These are phyloP conservation scores for Nettapus auritus DNA, from an alignment of 2,113 vertebrate species.

Conservation along the genomic window DNA sequence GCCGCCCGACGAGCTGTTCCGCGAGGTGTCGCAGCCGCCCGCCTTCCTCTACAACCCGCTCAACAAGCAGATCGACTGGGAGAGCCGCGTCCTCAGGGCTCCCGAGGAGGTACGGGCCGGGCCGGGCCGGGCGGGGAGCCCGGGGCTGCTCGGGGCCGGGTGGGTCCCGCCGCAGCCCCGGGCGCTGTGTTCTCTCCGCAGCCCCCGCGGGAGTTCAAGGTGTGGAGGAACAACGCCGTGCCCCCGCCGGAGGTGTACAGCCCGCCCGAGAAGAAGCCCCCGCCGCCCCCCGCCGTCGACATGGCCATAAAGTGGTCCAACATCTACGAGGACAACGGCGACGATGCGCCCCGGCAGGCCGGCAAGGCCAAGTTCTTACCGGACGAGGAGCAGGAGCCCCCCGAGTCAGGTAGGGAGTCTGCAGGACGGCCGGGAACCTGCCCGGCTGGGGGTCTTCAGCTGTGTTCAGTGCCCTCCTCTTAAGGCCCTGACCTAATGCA, in stretches of 20 bases:
- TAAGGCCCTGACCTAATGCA: too few relatives aligned
- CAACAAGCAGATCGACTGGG: conserved; percentile 94
- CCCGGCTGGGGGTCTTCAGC: too few relatives aligned
- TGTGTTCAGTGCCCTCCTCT: too few relatives aligned
- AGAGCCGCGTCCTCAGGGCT: conserved; percentile 86
- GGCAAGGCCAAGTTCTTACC: conserved; percentile 81
- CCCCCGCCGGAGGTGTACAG: conserved; percentile 89
- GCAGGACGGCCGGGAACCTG: not conserved
- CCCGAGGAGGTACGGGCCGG: conserved; percentile 82
- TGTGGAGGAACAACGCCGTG: conserved; percentile 90
- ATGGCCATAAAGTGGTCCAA: conserved; percentile 99
- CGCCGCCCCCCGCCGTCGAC: conserved; percentile 88
- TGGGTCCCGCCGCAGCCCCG: too few relatives aligned
- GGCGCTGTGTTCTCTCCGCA: conserved; percentile 62
- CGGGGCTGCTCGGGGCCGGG: too few relatives aligned
- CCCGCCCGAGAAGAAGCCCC: conserved; percentile 85
- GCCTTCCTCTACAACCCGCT: conserved; percentile 92
- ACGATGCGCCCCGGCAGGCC: conserved; percentile 85
- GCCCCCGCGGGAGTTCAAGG: conserved; percentile 89
- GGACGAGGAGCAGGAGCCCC: conserved; percentile 75
- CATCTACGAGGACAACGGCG: conserved; percentile 96
- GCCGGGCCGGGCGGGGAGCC: not conserved
- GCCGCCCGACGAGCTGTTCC: conserved; percentile 89
- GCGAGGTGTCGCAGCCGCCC: conserved; percentile 88
- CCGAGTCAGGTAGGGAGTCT: conserved; percentile 26